A percentile compares a stretch with the other conserved stretches of the same genome.
These are phyloP conservation scores for Loris lydekkerianus DNA, from an alignment of 2,797 vertebrate species.

Conservation along the genomic window DNA sequence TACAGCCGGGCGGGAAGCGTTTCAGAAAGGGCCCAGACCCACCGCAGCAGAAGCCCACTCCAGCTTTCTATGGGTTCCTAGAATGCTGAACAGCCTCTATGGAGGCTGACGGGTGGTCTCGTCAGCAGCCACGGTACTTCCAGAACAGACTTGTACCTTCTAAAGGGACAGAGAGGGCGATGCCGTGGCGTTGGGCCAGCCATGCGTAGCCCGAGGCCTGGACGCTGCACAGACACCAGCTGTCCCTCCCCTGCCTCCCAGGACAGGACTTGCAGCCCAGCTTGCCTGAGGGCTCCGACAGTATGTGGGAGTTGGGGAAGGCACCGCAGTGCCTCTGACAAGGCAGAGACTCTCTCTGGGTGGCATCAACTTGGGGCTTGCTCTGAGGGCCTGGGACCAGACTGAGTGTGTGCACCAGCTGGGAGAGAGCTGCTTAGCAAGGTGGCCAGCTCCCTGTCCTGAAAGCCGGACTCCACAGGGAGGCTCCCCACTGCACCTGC, in stretches of 20 bases:
- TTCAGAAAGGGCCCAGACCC: slow-evolving; percentile 58
- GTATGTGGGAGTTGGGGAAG: neutral
- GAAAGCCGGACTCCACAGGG: neutral
- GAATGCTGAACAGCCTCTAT: slow-evolving; percentile 79
- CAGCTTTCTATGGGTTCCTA: slow-evolving; percentile 76
- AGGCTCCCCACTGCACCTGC: neutral
- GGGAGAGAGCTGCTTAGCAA: neutral
- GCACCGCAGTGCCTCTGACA: fast-evolving
- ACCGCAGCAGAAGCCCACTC: slow-evolving; percentile 63
- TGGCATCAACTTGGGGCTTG: neutral
- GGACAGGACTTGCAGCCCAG: neutral
- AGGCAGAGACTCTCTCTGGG: neutral
- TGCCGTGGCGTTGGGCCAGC: slow-evolving; percentile 71
- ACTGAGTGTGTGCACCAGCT: neutral
- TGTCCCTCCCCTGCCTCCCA: neutral
- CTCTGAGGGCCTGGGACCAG: neutral
- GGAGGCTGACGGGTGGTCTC: slow-evolving; percentile 85
- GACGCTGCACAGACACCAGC: neutral
- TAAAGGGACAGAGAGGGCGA: slow-evolving; percentile 82
- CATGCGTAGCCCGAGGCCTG: neutral
- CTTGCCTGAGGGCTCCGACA: neutral
- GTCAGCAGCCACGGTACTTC: slow-evolving; percentile 85
- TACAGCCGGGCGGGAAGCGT: slow-evolving; percentile 53
- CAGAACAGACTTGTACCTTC: slow-evolving; percentile 81
- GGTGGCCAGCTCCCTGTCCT: neutral